Evolutionary conservation across 2,113 vertebrate species (phyloP).

Genomic region (Hoplias malabaricus): DNA sequence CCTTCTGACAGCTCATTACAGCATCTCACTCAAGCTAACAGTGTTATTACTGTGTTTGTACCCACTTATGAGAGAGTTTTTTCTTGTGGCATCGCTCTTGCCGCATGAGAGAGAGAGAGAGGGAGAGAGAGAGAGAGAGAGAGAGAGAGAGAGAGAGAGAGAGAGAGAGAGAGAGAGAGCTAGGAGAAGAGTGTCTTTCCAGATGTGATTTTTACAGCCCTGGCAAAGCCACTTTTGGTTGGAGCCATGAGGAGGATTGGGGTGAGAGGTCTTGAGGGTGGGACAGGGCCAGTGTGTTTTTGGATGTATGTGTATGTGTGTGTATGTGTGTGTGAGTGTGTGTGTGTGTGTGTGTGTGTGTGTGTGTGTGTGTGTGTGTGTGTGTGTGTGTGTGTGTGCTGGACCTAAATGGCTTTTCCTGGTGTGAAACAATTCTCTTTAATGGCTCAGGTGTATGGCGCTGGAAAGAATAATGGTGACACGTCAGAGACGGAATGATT

Average conservation of each 20-base stretch:
- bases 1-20: slow-evolving; percentile 62
- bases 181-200: slow-evolving; percentile 70
- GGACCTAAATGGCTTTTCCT: slow-evolving; percentile 71
- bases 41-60: slow-evolving; percentile 74
- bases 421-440: slow-evolving; percentile 61
- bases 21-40: slow-evolving; percentile 69
- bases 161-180: slow-evolving; percentile 26
- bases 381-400: neutral
- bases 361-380: neutral
- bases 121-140: slow-evolving; percentile 40
- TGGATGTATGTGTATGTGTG: slow-evolving; percentile 56
- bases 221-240: slow-evolving; percentile 65
- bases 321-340: slow-evolving; percentile 50
- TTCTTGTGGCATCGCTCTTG: slow-evolving; percentile 59
- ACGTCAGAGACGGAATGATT: neutral
- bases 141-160: slow-evolving; percentile 25
- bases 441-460: slow-evolving; percentile 72
- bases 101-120: slow-evolving; percentile 44
- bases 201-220: slow-evolving; percentile 77
- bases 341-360: slow-evolving; percentile 62
- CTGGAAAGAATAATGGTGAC: slow-evolving; percentile 41
- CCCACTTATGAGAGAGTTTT: slow-evolving; percentile 67
- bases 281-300: slow-evolving; percentile 5
- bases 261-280: slow-evolving; percentile 32
- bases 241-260: slow-evolving; percentile 57